Conservation (phyloP, 2,888 invertebrate genomes). For the Cerastoderma edule region DNA sequence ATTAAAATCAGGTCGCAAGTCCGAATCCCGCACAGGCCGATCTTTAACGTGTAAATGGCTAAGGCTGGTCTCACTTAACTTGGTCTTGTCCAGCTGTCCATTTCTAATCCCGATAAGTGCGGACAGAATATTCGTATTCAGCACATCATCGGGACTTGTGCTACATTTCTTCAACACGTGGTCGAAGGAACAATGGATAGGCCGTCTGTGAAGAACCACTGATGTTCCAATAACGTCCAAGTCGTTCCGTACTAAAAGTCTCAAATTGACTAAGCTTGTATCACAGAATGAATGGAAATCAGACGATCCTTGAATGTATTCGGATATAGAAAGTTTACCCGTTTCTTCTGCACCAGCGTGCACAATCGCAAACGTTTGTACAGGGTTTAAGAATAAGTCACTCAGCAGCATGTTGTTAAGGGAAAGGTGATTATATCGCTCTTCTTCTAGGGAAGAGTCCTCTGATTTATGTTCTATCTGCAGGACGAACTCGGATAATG, state of each 20-base stretch:
- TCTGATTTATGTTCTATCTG: constrained; percentile 66
- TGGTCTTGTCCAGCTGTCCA: background rate
- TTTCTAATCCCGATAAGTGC: too few relatives aligned
- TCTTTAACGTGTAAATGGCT: constrained; percentile 52
- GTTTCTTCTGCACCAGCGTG: constrained; percentile 8
- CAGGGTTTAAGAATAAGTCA: constrained; percentile 67
- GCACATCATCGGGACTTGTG: background rate
- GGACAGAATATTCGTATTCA: too few relatives aligned
- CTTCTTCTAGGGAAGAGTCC: constrained; percentile 15
- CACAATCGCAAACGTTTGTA: constrained; percentile 26
- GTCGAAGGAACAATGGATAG: constrained; percentile 63
- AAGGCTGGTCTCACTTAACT: constrained; percentile 7
- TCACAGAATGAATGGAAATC: constrained; percentile 69
- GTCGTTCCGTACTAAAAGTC: constrained; percentile 71
- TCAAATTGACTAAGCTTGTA: constrained; percentile 67
- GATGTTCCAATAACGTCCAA: constrained; percentile 73
- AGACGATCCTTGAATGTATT: constrained; percentile 28
- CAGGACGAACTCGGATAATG: constrained; percentile 71
- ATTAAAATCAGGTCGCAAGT: constrained; percentile 57
- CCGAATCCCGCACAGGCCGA: constrained; percentile 36
- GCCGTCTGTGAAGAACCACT: constrained; percentile 72
- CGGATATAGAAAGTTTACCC: constrained; percentile 11
- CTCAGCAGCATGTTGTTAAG: constrained; percentile 53
- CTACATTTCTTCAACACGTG: background rate
- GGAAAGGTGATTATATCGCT: constrained; percentile 57